Evolutionary conservation across 2,797 vertebrate genomes (phyloP).

Genomic region (Phoxinus dragarum): DNA sequence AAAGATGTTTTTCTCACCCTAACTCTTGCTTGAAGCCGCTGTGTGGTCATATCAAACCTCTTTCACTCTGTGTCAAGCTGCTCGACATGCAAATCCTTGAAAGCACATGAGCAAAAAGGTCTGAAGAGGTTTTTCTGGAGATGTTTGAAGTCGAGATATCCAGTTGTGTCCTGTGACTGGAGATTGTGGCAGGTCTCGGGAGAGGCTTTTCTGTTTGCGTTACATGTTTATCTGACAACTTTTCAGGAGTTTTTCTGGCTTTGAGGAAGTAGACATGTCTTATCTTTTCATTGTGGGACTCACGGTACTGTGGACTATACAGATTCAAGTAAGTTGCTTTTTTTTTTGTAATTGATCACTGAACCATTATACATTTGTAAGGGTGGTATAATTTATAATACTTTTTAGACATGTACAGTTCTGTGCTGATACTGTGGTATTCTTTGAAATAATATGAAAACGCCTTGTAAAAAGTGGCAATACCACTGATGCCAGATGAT

Average conservation of each 20-base stretch:
- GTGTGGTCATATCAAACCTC: conserved; percentile 39
- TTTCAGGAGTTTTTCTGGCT: conserved; percentile 18
- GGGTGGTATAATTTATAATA: neutral
- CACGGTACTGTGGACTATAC: conserved; percentile 43
- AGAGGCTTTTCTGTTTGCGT: conserved; percentile 27
- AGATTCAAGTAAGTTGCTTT: conserved; percentile 54
- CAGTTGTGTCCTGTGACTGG: conserved; percentile 20
- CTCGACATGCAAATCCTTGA: conserved; percentile 25
- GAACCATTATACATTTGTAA: neutral
- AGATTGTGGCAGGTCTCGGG: conserved; percentile 10
- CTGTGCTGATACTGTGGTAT: neutral
- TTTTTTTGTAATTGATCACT: too few species aligned
- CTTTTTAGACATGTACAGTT: neutral
- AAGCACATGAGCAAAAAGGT: conserved; percentile 26
- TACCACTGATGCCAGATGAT: neutral
- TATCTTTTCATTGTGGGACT: conserved; percentile 59
- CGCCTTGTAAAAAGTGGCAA: neutral
- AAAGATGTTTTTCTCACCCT: conserved; percentile 64
- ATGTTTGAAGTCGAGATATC: conserved; percentile 25
- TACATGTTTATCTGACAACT: conserved; percentile 45
- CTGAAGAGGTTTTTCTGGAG: conserved; percentile 12
- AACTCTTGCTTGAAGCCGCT: conserved; percentile 48
- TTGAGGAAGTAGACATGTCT: conserved; percentile 57
- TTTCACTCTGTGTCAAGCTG: conserved; percentile 27
- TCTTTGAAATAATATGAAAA: neutral